Conservation (phyloP, 2,888 invertebrate species). For the Athripsodes cinereus region DNA sequence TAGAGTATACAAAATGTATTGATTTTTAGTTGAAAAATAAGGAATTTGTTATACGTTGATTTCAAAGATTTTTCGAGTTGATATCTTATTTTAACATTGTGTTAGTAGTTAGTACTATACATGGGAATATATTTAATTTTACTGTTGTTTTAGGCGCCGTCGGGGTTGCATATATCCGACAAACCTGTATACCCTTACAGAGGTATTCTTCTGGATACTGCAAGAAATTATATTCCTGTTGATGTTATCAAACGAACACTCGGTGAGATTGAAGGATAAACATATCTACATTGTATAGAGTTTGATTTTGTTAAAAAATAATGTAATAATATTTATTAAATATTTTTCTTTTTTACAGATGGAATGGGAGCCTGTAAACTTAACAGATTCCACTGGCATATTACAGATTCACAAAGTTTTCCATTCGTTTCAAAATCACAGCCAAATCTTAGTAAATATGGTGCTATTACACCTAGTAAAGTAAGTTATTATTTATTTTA, state of each 20-base stretch:
- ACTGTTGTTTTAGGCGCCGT: constrained; percentile 48
- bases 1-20: too few relatives aligned
- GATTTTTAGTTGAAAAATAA: too few relatives aligned
- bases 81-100: too few relatives aligned
- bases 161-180: constrained; percentile 61
- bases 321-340: not conserved
- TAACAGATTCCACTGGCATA: constrained; percentile 94
- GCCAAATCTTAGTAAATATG: constrained; percentile 66
- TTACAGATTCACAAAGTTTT: constrained; percentile 91
- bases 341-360: constrained; percentile 45
- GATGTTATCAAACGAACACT: constrained; percentile 68
- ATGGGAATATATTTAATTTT: too few relatives aligned
- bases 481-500: constrained; percentile 45
- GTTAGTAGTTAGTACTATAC: too few relatives aligned
- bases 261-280: too few relatives aligned
- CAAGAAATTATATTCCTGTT: constrained; percentile 77
- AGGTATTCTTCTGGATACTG: constrained; percentile 84
- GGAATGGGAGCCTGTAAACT: constrained; percentile 87
- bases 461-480: constrained; percentile 72
- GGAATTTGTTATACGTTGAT: too few relatives aligned
- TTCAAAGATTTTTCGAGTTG: too few relatives aligned
- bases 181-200: constrained; percentile 82
- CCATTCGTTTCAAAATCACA: constrained; percentile 74
- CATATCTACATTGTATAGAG: too few relatives aligned
- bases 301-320: too few relatives aligned